These are phyloP conservation scores for Nicator chloris DNA, from an alignment of 2,113 vertebrate species.

Conservation along the genomic window DNA sequence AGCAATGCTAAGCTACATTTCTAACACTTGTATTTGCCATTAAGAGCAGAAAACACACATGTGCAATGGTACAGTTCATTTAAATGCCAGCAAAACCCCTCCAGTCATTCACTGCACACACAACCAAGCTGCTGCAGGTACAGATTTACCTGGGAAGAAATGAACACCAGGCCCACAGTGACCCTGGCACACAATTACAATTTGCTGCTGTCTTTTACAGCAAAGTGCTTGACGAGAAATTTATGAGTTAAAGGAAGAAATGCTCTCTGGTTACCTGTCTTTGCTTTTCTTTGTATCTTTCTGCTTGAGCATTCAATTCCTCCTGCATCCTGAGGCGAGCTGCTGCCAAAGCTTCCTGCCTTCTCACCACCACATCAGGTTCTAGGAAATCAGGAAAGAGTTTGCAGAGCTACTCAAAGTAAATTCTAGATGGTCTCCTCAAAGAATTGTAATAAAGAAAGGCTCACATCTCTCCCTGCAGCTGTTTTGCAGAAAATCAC, in stretches of 20 bases:
- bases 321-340: conserved; percentile 88
- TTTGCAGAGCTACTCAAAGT: background rate
- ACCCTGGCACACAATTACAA: background rate
- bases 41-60: background rate
- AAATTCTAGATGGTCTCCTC: background rate
- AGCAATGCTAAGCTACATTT: background rate
- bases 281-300: conserved; percentile 85
- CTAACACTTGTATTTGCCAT: background rate
- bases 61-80: background rate
- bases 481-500: background rate
- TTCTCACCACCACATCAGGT: conserved; percentile 71
- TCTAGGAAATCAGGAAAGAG: conserved; percentile 65
- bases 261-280: conserved; percentile 71
- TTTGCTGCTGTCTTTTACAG: background rate
- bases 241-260: background rate
- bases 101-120: background rate
- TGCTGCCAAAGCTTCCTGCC: conserved; percentile 86
- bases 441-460: background rate
- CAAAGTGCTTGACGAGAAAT: background rate
- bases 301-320: conserved; percentile 84
- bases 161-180: background rate
- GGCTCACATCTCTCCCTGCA: background rate
- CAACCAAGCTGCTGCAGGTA: background rate
- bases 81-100: background rate
- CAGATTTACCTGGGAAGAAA: background rate